These are phyloP conservation scores for Taxidea taxus DNA, from an alignment of 2,113 vertebrate genomes.

Conservation along the genomic window DNA sequence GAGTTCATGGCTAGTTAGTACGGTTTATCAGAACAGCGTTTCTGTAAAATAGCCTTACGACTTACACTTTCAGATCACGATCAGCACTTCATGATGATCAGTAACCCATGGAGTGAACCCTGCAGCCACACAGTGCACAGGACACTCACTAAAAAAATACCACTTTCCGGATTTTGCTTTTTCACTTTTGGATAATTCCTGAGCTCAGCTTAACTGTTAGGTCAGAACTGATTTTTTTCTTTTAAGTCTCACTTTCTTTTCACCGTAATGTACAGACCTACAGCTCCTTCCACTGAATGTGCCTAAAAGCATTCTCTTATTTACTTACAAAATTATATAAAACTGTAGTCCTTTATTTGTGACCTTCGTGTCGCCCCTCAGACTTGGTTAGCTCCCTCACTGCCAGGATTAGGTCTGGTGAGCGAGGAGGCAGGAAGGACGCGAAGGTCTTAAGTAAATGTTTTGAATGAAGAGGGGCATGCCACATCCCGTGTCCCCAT, in stretches of 20 bases:
- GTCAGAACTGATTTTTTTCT: slow-evolving; percentile 49
- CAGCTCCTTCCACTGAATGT: slow-evolving; percentile 10
- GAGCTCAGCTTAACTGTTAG: slow-evolving; percentile 75
- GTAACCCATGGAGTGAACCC: slow-evolving; percentile 69
- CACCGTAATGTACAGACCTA: slow-evolving; percentile 58
- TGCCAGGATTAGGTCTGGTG: background rate
- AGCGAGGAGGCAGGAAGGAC: background rate
- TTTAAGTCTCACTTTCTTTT: slow-evolving; percentile 50
- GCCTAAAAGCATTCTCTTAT: slow-evolving; percentile 41
- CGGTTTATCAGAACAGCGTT: slow-evolving; percentile 29
- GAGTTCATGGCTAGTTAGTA: slow-evolving; percentile 20
- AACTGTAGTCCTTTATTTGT: slow-evolving; percentile 64
- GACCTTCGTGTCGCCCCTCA: slow-evolving; percentile 62
- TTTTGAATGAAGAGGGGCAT: slow-evolving; percentile 54
- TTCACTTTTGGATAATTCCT: slow-evolving; percentile 76
- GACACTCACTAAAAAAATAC: slow-evolving; percentile 65
- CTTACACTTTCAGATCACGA: slow-evolving; percentile 70
- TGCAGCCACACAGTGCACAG: slow-evolving; percentile 71
- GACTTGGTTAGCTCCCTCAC: background rate
- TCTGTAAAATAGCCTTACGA: slow-evolving; percentile 70
- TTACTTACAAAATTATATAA: slow-evolving; percentile 79
- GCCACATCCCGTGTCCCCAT: slow-evolving; percentile 52
- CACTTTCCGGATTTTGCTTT: slow-evolving; percentile 60
- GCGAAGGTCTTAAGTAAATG: background rate
- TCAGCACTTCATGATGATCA: slow-evolving; percentile 69